These are phyloP conservation scores for Pedetes capensis DNA, from an alignment of 2,113 vertebrate species.

Conservation along the genomic window DNA sequence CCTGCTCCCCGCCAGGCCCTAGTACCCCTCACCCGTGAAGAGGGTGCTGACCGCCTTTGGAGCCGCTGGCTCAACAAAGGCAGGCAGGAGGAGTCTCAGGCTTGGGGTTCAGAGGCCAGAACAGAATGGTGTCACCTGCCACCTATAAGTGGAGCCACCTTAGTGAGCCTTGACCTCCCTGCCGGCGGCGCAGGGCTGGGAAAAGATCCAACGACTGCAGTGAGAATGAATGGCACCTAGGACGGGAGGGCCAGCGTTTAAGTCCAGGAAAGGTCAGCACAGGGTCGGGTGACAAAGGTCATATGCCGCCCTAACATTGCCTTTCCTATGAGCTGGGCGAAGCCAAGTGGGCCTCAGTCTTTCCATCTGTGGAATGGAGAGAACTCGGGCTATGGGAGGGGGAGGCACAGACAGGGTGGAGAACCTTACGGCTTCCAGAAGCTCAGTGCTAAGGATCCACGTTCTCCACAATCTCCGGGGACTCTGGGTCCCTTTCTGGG, in stretches of 20 bases:
- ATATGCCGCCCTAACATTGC: too few species aligned
- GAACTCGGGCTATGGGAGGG: too few species aligned
- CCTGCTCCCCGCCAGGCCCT: fast-evolving
- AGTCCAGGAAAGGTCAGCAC: too few species aligned
- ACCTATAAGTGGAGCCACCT: neutral
- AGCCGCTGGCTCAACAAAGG: too few species aligned
- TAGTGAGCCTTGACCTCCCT: neutral
- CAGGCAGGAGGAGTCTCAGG: neutral
- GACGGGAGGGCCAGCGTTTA: too few species aligned
- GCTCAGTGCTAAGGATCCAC: neutral
- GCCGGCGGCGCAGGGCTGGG: neutral
- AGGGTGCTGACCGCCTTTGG: neutral
- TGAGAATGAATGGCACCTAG: neutral
- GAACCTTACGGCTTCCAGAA: neutral
- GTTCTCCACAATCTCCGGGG: neutral
- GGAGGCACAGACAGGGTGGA: too few species aligned
- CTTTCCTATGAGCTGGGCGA: too few species aligned
- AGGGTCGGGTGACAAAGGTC: too few species aligned
- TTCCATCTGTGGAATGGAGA: neutral
- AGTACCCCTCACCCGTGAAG: fast-evolving
- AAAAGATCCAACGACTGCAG: fast-evolving
- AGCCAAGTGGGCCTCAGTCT: neutral
- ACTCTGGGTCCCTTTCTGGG: neutral
- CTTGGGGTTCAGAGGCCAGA: too few species aligned
- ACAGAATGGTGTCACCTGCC: neutral